Conservation (phyloP, 2,888 invertebrate species). For the Linnaemya tessellans region DNA sequence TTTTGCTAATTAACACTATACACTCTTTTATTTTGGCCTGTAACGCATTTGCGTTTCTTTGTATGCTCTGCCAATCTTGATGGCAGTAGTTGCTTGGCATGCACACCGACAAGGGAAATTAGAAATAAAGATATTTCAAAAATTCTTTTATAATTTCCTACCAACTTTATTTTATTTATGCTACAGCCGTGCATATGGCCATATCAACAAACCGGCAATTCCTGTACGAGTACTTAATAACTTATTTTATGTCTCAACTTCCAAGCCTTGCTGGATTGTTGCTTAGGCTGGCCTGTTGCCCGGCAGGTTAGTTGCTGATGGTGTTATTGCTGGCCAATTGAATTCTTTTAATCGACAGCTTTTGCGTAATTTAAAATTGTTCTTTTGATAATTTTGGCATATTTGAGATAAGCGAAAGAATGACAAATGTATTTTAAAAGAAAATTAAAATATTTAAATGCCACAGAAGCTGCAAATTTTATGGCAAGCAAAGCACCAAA, state of each 20-base stretch:
- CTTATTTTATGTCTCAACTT: conserved; percentile 49
- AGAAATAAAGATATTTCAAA: conserved; percentile 62
- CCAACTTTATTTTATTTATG: conserved; percentile 47
- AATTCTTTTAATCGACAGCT: conserved; percentile 71
- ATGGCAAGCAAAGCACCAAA: conserved; percentile 53
- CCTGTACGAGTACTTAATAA: conserved; percentile 45
- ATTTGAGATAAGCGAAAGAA: conserved; percentile 71
- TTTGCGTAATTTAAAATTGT: conserved; percentile 73
- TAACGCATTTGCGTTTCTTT: conserved; percentile 43
- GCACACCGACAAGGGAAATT: conserved; percentile 32
- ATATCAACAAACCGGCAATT: conserved; percentile 33
- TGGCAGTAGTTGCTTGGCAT: conserved; percentile 33
- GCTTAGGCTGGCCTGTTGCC: conserved; percentile 5
- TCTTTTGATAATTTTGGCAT: conserved; percentile 73
- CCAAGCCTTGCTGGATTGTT: background rate
- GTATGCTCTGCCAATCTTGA: conserved; percentile 30
- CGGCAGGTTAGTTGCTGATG: conserved; percentile 5
- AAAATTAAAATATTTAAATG: conserved; percentile 70
- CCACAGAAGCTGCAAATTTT: conserved; percentile 65
- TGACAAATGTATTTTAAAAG: conserved; percentile 70
- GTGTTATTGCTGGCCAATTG: conserved; percentile 63
- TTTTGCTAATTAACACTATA: conserved; percentile 58
- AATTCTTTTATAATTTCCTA: conserved; percentile 38
- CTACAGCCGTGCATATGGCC: background rate
- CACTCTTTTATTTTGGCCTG: conserved; percentile 3